These are phyloP conservation scores for Camelus bactrianus DNA, from an alignment of 2,113 vertebrate species.

Conservation along the genomic window DNA sequence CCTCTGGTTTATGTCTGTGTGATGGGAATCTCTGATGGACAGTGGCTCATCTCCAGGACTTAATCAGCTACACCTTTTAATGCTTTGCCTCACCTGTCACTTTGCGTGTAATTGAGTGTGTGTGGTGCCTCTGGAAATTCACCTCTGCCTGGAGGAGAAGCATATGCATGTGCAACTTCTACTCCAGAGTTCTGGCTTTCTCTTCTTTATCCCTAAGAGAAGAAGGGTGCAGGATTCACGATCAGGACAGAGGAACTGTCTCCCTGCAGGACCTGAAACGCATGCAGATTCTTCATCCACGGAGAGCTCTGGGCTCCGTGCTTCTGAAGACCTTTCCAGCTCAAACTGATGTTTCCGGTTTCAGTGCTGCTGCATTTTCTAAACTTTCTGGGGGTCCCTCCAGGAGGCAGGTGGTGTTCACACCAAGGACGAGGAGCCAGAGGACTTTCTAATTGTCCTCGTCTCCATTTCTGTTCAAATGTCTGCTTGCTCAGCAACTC, in stretches of 20 bases:
- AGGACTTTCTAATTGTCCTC: slow-evolving; percentile 32
- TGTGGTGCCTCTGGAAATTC: neutral
- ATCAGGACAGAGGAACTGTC: neutral
- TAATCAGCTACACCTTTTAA: neutral
- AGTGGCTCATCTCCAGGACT: neutral
- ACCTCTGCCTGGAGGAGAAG: neutral
- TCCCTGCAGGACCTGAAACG: neutral
- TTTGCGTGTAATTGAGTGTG: neutral
- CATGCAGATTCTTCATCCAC: neutral
- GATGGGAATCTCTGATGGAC: neutral
- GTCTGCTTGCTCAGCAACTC: neutral
- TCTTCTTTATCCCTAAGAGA: neutral
- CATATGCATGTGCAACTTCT: accelerated
- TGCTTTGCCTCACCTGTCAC: neutral
- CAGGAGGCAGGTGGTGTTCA: neutral
- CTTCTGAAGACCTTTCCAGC: neutral
- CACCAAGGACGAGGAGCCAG: neutral
- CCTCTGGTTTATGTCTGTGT: neutral
- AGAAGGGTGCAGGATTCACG: neutral
- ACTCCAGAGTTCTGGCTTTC: neutral
- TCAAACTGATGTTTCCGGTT: neutral
- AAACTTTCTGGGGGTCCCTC: neutral
- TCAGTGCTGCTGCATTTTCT: neutral
- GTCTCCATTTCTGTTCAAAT: slow-evolving; percentile 43
- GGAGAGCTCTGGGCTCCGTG: neutral